Evolutionary conservation across 2,888 invertebrate species (phyloP).

Genomic region (Euproctis similis): DNA sequence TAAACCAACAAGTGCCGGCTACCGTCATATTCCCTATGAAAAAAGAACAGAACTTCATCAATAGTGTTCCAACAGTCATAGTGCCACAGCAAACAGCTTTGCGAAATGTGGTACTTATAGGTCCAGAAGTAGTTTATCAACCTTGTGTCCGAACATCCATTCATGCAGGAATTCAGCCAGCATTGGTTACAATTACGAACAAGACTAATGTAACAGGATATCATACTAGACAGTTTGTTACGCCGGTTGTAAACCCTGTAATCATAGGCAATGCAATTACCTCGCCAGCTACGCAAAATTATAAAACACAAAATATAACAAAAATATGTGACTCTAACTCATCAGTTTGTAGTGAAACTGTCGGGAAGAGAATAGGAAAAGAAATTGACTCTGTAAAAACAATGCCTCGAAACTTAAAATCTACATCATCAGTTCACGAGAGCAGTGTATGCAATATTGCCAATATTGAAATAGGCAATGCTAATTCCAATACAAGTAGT

Average conservation of each 20-base stretch:
- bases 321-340: too few relatives aligned
- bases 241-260: constrained; percentile 34
- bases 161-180: constrained; percentile 19
- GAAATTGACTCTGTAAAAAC: too few relatives aligned
- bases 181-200: constrained; percentile 30
- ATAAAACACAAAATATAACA: too few relatives aligned
- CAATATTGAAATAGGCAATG: constrained; percentile 6
- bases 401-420: too few relatives aligned
- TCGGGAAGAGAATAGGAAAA: not conserved
- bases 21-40: constrained; percentile 8
- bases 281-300: not conserved
- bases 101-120: constrained; percentile 43
- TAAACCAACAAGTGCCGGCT: constrained; percentile 12
- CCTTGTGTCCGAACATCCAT: constrained; percentile 30
- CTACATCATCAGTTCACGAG: too few relatives aligned
- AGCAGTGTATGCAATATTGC: too few relatives aligned
- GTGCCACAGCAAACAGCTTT: constrained; percentile 28
- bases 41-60: constrained; percentile 5
- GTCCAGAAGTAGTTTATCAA: constrained; percentile 41
- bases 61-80: constrained; percentile 20
- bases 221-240: constrained; percentile 35
- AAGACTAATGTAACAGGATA: constrained; percentile 36
- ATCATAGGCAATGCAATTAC: constrained; percentile 34
- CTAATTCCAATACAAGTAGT: constrained; percentile 22
- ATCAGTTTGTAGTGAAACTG: not conserved